Evolutionary conservation across 2,113 vertebrate species (phyloP).

Genomic region (Tachuris rubrigastra): DNA sequence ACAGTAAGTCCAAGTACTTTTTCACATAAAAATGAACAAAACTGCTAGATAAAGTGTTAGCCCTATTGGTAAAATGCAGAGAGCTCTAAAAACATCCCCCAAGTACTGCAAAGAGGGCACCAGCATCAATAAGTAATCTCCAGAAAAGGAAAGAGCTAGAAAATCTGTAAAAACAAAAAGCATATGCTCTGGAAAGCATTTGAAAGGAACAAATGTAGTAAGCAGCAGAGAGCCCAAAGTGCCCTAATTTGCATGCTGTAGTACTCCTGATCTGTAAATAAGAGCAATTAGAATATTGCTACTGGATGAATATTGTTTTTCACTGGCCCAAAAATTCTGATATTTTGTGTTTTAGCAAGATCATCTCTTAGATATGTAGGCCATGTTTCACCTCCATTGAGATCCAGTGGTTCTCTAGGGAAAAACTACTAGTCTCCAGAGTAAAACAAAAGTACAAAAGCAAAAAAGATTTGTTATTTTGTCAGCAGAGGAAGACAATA

Average conservation of each 20-base stretch:
- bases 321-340: not conserved
- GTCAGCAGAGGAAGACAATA: not conserved
- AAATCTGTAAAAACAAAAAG: not conserved
- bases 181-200: not conserved
- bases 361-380: not conserved
- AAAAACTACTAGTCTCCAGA: not conserved
- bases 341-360: not conserved
- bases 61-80: not conserved
- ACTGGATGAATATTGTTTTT: not conserved
- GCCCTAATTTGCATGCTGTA: not conserved
- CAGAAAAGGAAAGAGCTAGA: not conserved
- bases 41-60: not conserved
- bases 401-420: not conserved
- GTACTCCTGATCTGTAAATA: conserved; percentile 15
- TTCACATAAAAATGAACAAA: not conserved
- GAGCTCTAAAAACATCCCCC: not conserved
- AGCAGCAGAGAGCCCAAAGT: not conserved
- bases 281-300: not conserved
- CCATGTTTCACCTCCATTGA: not conserved
- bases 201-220: not conserved
- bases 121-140: not conserved
- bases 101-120: not conserved
- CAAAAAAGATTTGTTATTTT: not conserved
- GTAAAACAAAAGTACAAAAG: not conserved
- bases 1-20: not conserved